A percentile compares a stretch with the other conserved stretches of the same genome.
Evolutionary conservation across 2,888 invertebrate species (phyloP).

Genomic region (Iphiclides podalirius): DNA sequence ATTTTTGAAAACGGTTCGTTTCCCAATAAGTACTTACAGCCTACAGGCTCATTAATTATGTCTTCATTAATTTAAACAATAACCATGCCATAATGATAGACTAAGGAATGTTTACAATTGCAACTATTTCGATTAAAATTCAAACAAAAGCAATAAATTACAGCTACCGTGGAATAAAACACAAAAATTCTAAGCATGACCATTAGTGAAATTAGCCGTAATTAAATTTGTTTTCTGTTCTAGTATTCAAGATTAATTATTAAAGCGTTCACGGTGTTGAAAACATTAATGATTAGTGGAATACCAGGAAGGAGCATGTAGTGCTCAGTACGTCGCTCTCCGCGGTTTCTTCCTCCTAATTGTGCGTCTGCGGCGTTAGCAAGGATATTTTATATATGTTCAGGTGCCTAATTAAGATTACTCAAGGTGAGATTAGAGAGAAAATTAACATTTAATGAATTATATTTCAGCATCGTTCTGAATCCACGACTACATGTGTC

Average conservation of each 20-base stretch:
- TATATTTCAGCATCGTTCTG: no score
- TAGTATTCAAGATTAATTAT: constrained; percentile 11
- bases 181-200: neutral
- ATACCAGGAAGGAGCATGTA: constrained; percentile 2
- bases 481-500: no score
- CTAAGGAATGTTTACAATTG: constrained; percentile 2
- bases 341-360: neutral
- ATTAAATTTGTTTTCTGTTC: constrained; percentile 11
- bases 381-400: no score
- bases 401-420: no score
- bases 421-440: no score
- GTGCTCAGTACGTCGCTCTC: neutral
- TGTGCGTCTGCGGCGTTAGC: neutral
- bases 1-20: no score
- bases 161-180: neutral
- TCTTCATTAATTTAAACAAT: constrained; percentile 4
- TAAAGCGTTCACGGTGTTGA: constrained; percentile 1
- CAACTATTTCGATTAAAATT: constrained; percentile 8
- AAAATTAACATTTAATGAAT: no score
- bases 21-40: no score
- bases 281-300: constrained; percentile 7
- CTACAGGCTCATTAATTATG: neutral
- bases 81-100: neutral
- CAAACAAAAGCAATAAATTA: constrained; percentile 4
- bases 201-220: constrained; percentile 4